Conservation (phyloP, 2,113 vertebrate species). For the Podarcis muralis region DNA sequence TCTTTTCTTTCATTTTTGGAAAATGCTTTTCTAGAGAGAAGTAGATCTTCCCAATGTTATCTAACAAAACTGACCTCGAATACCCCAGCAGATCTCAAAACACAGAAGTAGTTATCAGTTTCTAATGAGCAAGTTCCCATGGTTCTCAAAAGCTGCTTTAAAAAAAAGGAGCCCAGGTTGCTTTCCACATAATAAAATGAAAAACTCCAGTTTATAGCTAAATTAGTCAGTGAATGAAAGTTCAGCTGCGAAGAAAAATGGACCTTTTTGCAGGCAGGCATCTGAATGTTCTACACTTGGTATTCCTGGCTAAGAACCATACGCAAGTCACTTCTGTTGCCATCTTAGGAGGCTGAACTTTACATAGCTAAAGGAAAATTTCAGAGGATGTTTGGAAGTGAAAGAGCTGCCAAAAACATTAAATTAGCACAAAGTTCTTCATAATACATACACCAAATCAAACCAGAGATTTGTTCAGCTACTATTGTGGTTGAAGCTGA, state of each 20-base stretch:
- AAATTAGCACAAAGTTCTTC: background rate
- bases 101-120: background rate
- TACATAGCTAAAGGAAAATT: background rate
- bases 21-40: background rate
- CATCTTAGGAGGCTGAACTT: background rate
- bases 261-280: accelerated
- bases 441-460: background rate
- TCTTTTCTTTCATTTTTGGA: too few species aligned
- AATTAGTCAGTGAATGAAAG: conserved; percentile 13
- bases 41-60: background rate
- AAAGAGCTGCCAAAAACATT: conserved; percentile 9
- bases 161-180: background rate
- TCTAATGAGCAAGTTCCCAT: background rate
- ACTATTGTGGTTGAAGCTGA: conserved; percentile 38
- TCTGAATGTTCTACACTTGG: background rate
- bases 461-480: background rate
- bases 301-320: background rate
- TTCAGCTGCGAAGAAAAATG: background rate
- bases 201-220: background rate
- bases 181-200: background rate
- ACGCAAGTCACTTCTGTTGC: background rate
- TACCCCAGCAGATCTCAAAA: background rate
- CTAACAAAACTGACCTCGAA: background rate
- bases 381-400: conserved; percentile 25
- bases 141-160: background rate